Evolutionary conservation across 2,797 vertebrate species (phyloP).

Genomic region (Sebastiscus albofasciatus): DNA sequence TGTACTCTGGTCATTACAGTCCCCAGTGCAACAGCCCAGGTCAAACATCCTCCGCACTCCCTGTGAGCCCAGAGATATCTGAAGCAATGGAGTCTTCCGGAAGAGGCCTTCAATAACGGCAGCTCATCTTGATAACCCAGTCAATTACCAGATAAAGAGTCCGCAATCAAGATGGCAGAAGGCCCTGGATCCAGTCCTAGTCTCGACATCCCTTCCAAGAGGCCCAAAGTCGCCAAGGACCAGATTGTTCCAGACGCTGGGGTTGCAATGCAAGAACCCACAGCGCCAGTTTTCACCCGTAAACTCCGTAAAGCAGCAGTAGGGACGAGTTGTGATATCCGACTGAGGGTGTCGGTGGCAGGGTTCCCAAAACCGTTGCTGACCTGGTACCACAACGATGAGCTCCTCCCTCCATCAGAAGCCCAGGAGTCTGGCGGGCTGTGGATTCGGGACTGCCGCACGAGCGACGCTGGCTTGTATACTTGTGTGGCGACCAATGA

Average conservation of each 20-base stretch:
- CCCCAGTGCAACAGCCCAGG: slow-evolving; percentile 20
- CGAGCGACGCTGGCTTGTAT: slow-evolving; percentile 88
- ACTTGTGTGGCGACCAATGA: slow-evolving; percentile 89
- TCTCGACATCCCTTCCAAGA: slow-evolving; percentile 82
- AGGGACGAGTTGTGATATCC: slow-evolving; percentile 88
- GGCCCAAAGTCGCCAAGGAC: slow-evolving; percentile 79
- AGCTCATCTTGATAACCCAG: background rate
- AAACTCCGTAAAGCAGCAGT: slow-evolving; percentile 90
- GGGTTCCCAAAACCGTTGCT: slow-evolving; percentile 87
- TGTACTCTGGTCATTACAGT: slow-evolving; percentile 37
- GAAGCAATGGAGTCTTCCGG: slow-evolving; percentile 31
- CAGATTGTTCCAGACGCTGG: slow-evolving; percentile 24
- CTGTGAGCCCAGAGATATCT: slow-evolving; percentile 27
- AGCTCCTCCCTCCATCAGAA: slow-evolving; percentile 68
- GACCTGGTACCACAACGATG: slow-evolving; percentile 89
- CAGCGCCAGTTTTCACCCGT: slow-evolving; percentile 83
- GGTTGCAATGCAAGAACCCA: slow-evolving; percentile 26
- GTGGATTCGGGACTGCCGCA: slow-evolving; percentile 90
- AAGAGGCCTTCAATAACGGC: slow-evolving; percentile 27
- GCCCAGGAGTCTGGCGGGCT: slow-evolving; percentile 87
- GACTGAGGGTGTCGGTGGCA: slow-evolving; percentile 86
- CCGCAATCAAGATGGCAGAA: slow-evolving; percentile 61
- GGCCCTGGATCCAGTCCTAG: slow-evolving; percentile 56
- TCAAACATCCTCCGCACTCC: slow-evolving; percentile 9
- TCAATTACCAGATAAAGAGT: slow-evolving; percentile 23